Evolutionary conservation across 2,113 vertebrate species (phyloP).

Genomic region (Apteryx owenii): DNA sequence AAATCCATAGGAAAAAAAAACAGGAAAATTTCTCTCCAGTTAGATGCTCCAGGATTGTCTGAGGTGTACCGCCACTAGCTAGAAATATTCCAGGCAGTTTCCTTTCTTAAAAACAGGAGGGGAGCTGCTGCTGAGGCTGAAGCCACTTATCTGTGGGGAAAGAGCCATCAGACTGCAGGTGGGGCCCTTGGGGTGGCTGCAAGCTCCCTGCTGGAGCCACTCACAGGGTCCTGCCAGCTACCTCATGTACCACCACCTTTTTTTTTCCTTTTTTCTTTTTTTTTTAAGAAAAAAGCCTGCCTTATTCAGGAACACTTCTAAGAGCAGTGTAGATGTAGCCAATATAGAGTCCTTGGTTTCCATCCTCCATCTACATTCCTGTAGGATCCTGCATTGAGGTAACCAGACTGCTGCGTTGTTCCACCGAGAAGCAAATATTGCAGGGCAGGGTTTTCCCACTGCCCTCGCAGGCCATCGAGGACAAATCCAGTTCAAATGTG

Average conservation of each 20-base stretch:
- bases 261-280: no score
- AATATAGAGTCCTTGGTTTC: background rate
- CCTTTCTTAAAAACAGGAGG: background rate
- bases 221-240: background rate
- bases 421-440: background rate
- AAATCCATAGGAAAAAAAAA: background rate
- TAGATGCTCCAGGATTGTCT: background rate
- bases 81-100: background rate
- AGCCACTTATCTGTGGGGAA: background rate
- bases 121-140: background rate
- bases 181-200: background rate
- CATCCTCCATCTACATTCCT: background rate
- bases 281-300: background rate
- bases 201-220: background rate
- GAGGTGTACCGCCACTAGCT: background rate
- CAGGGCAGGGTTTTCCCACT: background rate
- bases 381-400: fast-evolving
- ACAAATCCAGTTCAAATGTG: background rate
- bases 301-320: background rate
- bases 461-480: background rate
- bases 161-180: background rate
- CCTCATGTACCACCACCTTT: background rate
- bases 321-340: background rate
- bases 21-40: background rate
- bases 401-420: fast-evolving